Percentiles rank a stretch among this genome's conserved stretches.
phyloP scores from a whole-genome alignment of 2,888 invertebrate genomes.

The Lasioglossum malachurum region DNA sequence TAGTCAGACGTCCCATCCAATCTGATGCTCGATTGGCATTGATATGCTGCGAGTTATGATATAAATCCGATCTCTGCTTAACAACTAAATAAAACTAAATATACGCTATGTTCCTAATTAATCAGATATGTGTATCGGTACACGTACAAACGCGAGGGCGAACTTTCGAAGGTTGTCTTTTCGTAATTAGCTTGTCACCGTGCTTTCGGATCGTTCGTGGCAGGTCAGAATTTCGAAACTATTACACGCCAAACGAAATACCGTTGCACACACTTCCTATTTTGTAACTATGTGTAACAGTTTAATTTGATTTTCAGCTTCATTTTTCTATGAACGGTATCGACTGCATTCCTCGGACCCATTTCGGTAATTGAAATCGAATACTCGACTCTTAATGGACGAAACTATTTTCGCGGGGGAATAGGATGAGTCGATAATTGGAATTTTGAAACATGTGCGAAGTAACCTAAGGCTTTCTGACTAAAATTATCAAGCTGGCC shows the following conservation, averaged over 20 bases:
- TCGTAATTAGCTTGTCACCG: background rate
- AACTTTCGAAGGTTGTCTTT: background rate
- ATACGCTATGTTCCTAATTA: background rate
- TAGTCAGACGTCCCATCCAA: slow-evolving; percentile 11
- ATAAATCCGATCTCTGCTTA: slow-evolving; percentile 3
- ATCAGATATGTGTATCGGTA: slow-evolving; percentile 42
- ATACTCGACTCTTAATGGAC: background rate
- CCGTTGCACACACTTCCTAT: background rate
- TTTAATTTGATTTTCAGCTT: background rate
- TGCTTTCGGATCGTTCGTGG: slow-evolving; percentile 19
- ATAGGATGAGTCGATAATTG: background rate
- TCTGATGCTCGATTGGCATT: background rate
- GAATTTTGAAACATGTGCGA: background rate
- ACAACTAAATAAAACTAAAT: slow-evolving; percentile 24
- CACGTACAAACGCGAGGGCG: background rate
- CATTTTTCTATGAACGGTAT: background rate
- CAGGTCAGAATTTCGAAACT: background rate
- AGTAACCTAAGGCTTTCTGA: background rate
- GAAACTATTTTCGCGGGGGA: background rate
- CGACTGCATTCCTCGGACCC: background rate
- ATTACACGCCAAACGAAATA: background rate
- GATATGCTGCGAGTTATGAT: slow-evolving; percentile 15
- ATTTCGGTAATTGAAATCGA: background rate
- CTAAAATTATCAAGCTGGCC: background rate
- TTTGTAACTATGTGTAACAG: background rate